Evolutionary conservation across 2,797 vertebrate species (phyloP), one percentile per base, ranked within the genome.

Genomic region (Cirrhinus molitorella): DNA sequence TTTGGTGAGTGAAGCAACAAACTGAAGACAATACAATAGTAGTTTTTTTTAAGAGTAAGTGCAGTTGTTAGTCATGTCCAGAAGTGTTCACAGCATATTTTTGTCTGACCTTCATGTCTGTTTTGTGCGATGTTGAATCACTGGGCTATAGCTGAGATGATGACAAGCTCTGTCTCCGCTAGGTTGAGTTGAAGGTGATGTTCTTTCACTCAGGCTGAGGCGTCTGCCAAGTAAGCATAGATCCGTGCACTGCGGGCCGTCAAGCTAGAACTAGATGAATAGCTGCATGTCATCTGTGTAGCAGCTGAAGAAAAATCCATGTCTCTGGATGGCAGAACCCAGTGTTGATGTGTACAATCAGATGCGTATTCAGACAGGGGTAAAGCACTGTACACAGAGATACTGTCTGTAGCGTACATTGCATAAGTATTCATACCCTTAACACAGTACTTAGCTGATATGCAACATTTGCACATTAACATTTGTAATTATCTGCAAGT

Each of bases 241-340:
- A 77, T 61, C 40, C 11, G 1, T 45, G 16, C 37, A 45, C n/a
- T 28, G 74, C 1, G 8, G 73, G 21, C 40, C 14, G n/a, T 75
- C 53, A 13, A 59, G 57, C n/a, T 45, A 28, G 55, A 77, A 77
- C 14, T 16, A 28, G 34, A 61, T 8, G 16, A 45, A 77, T 40
- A 61, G 37, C 74, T 75, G 31, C 21, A 57, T 16, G 51, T 57
- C 72, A 75, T 25, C 21, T 57, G 73, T 25, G 14, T 75, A 75
- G 34, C 53, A 57, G 70, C 47, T 16, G 72, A 57, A 57, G 13
- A 40, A 40, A 37, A 57, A 57, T 25, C 51, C 21, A 23, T 75
- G 53, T 43, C 21, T 40, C 25, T 75, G 51, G 34, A 40, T 55
- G 51, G 28, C 17, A 51, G 45, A 31, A 12, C 10, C 25, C 10